These are phyloP conservation scores for Phoebastria nigripes DNA, from an alignment of 2,797 vertebrate species.

Conservation along the genomic window DNA sequence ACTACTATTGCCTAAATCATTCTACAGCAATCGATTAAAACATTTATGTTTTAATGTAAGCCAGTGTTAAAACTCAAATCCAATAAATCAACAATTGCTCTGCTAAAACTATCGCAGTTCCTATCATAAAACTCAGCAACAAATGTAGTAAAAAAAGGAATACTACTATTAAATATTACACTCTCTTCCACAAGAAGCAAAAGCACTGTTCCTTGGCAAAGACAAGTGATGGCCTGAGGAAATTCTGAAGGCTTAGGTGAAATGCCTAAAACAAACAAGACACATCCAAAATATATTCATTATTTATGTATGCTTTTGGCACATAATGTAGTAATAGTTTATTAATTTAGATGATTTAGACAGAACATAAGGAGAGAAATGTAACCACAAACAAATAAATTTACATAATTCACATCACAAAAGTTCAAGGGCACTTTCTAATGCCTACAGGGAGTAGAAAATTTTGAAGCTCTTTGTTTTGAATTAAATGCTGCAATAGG, in stretches of 20 bases:
- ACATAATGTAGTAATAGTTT: not conserved
- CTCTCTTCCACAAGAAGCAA: not conserved
- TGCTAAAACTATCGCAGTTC: not conserved
- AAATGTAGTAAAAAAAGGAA: not conserved
- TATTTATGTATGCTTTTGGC: not conserved
- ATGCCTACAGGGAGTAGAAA: not conserved
- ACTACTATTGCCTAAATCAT: not conserved
- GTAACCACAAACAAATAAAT: not conserved
- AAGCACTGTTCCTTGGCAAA: not conserved
- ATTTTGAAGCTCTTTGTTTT: not conserved
- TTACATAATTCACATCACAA: not conserved
- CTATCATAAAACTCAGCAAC: not conserved
- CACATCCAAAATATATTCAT: not conserved
- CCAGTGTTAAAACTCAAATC: not conserved
- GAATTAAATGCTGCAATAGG: not conserved
- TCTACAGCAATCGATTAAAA: not conserved
- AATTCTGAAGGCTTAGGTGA: not conserved
- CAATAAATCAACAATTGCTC: not conserved
- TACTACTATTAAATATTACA: not conserved
- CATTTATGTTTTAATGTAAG: not conserved
- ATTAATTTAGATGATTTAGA: not conserved
- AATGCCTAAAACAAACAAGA: not conserved
- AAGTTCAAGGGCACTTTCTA: not conserved
- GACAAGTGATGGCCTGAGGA: not conserved
- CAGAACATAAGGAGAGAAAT: not conserved